These are phyloP conservation scores for Neodiprion virginianus DNA, from an alignment of 1,140 invertebrate species.

Conservation along the genomic window DNA sequence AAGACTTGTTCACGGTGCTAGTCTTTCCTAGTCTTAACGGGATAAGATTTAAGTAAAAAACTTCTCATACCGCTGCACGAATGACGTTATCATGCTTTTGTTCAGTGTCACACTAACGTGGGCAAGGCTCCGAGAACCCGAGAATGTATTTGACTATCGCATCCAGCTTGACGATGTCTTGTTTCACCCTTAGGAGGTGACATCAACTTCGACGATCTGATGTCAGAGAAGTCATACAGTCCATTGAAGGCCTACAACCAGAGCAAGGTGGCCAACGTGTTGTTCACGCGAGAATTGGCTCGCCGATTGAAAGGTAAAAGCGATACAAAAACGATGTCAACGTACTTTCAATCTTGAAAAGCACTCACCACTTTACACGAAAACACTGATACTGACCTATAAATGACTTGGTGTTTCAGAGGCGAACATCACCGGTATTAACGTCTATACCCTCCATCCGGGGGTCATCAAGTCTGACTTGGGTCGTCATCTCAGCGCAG, in stretches of 20 bases:
- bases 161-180: not conserved
- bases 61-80: no score
- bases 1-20: no score
- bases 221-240: slow-evolving; percentile 69
- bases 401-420: slow-evolving; percentile 40
- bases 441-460: slow-evolving; percentile 74
- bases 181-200: slow-evolving; percentile 42
- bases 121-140: no score
- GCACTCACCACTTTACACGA: not conserved
- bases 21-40: no score
- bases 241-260: slow-evolving; percentile 69
- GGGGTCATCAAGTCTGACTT: slow-evolving; percentile 79
- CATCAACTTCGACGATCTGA: slow-evolving; percentile 77
- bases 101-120: no score
- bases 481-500: slow-evolving; percentile 70
- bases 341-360: not conserved
- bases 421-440: slow-evolving; percentile 63
- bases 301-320: slow-evolving; percentile 64
- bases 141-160: no score
- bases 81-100: no score
- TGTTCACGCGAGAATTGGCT: slow-evolving; percentile 74
- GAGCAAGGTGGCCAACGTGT: slow-evolving; percentile 78
- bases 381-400: not conserved
- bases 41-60: no score
- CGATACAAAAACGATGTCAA: not conserved